phyloP scores from a whole-genome alignment of 2,888 invertebrate genomes.

The Pristionchus fissidentatus region DNA sequence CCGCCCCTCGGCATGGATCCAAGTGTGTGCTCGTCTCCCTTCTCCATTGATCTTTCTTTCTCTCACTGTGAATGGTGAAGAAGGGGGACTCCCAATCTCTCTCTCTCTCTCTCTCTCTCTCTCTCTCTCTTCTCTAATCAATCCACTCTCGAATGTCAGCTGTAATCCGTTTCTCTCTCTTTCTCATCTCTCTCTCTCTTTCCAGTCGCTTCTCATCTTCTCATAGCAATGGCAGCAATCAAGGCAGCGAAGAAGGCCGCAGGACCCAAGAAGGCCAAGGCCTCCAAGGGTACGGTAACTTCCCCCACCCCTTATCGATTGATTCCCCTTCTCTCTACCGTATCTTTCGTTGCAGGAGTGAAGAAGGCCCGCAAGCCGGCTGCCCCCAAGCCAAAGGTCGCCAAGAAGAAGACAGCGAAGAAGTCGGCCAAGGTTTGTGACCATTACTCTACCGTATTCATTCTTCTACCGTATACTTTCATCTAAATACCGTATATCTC shows the following conservation, averaged over 20 bases:
- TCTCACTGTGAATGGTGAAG: neutral
- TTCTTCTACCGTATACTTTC: too few relatives aligned
- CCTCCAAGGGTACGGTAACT: constrained; percentile 15
- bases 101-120: neutral
- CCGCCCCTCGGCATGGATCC: neutral
- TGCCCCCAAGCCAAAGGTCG: constrained; percentile 35
- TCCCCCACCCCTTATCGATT: neutral
- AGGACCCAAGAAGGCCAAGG: constrained; percentile 37
- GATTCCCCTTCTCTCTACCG: neutral
- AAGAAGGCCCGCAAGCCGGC: constrained; percentile 21
- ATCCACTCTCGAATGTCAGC: neutral
- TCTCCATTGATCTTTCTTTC: constrained; percentile 12
- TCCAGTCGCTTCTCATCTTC: neutral
- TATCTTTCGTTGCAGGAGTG: constrained; percentile 12
- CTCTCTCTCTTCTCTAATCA: neutral
- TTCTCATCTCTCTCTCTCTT: neutral
- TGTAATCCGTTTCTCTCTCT: constrained; percentile 36
- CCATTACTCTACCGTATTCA: too few relatives aligned
- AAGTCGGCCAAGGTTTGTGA: constrained; percentile 13
- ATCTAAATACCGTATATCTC: too few relatives aligned
- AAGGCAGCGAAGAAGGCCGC: constrained; percentile 32
- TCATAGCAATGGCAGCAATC: constrained; percentile 26
- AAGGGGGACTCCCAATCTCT: neutral
- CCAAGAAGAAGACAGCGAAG: constrained; percentile 37
- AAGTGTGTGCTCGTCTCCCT: neutral